Evolutionary conservation across 2,888 invertebrate genomes (phyloP), one percentile per base, ranked within the genome.

Genomic region (Andrena trimmerana): DNA sequence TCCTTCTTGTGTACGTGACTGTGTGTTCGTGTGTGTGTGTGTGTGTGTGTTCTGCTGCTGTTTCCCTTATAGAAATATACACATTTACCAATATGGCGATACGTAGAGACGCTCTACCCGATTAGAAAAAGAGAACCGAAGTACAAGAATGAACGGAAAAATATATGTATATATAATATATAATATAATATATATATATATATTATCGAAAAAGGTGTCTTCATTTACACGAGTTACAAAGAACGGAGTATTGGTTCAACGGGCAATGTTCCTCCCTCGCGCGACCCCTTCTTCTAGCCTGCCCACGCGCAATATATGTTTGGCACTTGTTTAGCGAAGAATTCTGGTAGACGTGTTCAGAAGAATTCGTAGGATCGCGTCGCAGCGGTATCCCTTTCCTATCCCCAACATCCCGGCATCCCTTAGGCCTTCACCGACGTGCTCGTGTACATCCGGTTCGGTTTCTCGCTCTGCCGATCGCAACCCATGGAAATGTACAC

Each of bases 251-350:
- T 85, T 83, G 70, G 78, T 81, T 83, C 52, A 72, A 71, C 74
- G 65, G 78, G 68, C 50, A 67, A 59, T 68, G 42, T 80, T 33
- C 59, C 59, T 52, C 57, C 50, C 42, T 76, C 36, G 54, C 68
- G 63, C 71, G 75, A 79, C 84, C 78, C 54, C 57, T 24, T 57
- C 10, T 57, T 82, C 13, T 70, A 59, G 67, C 85, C 83, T 80
- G 80, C 83, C 88, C 80, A 67, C 33, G 59, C 63, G 50, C 79
- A 78, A 72, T 67, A 76, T 48, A 54, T 63, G 90, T 82, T 89
- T 90, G 89, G 90, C 89, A 90, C 89, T 90, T 85, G 24, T 57
- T 65, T 73, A 86, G 74, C 79, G 74, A 81, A 86, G 69, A 77
- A 81, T 72, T 70, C 78, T 68, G 31, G 57, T 62, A 65, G 24